phyloP scores from a whole-genome alignment of 1,140 invertebrate genomes.

The Zaprionus tsacasi region DNA sequence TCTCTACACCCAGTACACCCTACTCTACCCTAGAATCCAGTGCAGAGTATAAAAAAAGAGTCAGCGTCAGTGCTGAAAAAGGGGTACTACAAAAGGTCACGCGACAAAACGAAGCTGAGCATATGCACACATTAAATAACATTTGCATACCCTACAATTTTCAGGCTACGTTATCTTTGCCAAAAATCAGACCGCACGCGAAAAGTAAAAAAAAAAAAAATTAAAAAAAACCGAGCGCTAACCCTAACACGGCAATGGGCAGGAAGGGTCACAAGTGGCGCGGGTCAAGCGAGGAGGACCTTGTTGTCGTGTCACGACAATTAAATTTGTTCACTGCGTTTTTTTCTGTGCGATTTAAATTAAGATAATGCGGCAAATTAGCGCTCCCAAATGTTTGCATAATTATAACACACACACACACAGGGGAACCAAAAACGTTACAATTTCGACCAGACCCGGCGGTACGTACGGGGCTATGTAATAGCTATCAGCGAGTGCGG shows the following conservation, averaged over 20 bases:
- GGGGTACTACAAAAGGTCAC: conserved; percentile 42
- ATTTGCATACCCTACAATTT: conserved; percentile 81
- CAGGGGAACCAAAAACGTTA: background rate
- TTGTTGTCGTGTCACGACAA: conserved; percentile 80
- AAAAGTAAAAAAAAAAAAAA: conserved; percentile 44
- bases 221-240: conserved; percentile 21
- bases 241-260: conserved; percentile 30
- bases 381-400: conserved; percentile 79
- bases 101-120: conserved; percentile 48
- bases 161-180: conserved; percentile 58
- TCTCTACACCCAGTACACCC: background rate
- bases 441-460: conserved; percentile 49
- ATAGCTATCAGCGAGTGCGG: conserved; percentile 57
- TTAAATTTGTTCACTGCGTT: conserved; percentile 76
- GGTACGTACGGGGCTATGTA: conserved; percentile 7
- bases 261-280: conserved; percentile 8
- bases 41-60: background rate
- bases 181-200: conserved; percentile 71
- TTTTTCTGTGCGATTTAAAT: conserved; percentile 76
- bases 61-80: background rate
- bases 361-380: conserved; percentile 80
- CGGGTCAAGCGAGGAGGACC: conserved; percentile 57
- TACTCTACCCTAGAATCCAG: background rate
- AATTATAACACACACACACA: conserved; percentile 56
- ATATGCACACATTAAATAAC: conserved; percentile 38